These are phyloP conservation scores for Dicaeum eximium DNA, from an alignment of 2,113 vertebrate species.

Conservation along the genomic window DNA sequence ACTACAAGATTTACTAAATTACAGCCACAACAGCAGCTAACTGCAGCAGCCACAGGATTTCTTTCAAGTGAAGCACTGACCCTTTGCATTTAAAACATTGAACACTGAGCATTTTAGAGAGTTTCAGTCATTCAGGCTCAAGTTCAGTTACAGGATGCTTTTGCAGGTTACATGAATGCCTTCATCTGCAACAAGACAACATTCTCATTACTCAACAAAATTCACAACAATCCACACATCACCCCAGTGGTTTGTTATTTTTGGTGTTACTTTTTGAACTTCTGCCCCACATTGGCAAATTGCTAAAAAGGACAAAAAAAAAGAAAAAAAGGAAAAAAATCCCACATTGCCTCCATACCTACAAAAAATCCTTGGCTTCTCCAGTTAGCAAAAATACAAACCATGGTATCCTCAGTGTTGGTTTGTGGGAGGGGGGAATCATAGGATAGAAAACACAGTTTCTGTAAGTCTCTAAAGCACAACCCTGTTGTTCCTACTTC, in stretches of 20 bases:
- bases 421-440: constrained; percentile 50
- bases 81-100: constrained; percentile 30
- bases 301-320: constrained; percentile 55
- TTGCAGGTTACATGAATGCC: constrained; percentile 47
- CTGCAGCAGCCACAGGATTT: constrained; percentile 80
- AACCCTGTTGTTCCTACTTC: constrained; percentile 77
- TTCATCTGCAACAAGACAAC: constrained; percentile 57
- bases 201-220: constrained; percentile 26
- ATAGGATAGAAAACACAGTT: constrained; percentile 81
- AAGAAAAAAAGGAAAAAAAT: background rate
- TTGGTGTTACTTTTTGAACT: constrained; percentile 46
- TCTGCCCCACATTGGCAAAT: background rate
- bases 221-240: constrained; percentile 42
- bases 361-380: constrained; percentile 73
- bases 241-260: constrained; percentile 46
- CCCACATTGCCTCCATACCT: constrained; percentile 37
- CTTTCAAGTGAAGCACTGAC: constrained; percentile 58
- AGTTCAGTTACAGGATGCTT: constrained; percentile 46
- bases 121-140: constrained; percentile 59
- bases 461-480: constrained; percentile 79
- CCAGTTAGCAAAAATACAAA: constrained; percentile 80
- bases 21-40: constrained; percentile 75
- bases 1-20: constrained; percentile 67
- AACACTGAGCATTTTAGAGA: constrained; percentile 51
- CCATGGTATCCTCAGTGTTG: constrained; percentile 69